These are phyloP conservation scores for Pogonomyrmex californicus DNA, from an alignment of 1,140 invertebrate species.

Conservation along the genomic window DNA sequence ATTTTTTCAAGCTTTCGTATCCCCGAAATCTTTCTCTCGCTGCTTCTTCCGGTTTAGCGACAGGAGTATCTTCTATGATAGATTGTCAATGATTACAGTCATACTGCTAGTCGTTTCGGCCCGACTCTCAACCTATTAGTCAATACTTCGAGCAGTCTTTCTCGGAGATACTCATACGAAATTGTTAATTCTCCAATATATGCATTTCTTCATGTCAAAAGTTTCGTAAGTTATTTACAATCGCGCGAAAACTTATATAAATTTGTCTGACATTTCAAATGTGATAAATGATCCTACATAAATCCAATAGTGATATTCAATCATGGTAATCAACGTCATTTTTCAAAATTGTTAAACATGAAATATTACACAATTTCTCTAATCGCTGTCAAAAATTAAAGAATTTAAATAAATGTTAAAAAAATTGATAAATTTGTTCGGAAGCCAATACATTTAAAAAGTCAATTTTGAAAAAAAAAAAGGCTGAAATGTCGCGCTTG, in stretches of 20 bases:
- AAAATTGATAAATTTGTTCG: not conserved
- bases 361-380: constrained; percentile 6
- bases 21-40: constrained; percentile 1
- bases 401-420: not conserved
- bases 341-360: not conserved
- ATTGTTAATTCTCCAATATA: constrained; percentile 9
- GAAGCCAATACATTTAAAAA: not conserved
- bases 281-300: constrained; percentile 18
- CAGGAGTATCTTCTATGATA: constrained; percentile 11
- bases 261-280: not conserved
- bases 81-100: constrained; percentile 41
- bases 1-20: not conserved
- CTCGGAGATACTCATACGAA: not conserved
- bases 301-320: constrained; percentile 2
- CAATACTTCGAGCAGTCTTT: not conserved
- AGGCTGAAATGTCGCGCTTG: not conserved
- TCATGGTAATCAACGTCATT: not conserved
- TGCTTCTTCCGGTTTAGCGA: not conserved
- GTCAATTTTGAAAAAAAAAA: not conserved
- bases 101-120: not conserved
- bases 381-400: not conserved
- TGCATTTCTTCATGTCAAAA: not conserved
- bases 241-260: not conserved
- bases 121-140: not conserved
- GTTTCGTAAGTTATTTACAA: not conserved